Evolutionary conservation across 53 echinoderm and acorn worm species (phyloP).

Genomic region (Echinometra lucunter): DNA sequence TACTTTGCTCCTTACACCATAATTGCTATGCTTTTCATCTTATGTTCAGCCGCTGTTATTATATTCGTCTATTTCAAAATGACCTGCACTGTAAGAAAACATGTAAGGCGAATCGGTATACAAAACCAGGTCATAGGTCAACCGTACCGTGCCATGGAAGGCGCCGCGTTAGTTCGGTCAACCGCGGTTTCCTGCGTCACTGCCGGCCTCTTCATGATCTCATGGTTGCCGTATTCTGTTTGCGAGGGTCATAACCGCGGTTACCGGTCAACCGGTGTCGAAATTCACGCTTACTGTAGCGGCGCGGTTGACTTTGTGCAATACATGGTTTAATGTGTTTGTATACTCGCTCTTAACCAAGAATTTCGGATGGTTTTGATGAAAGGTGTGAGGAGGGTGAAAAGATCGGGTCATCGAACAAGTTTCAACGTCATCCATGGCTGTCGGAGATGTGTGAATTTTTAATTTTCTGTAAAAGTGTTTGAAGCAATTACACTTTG

Average conservation of each 20-base stretch:
- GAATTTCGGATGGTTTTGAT: slow-evolving; percentile 40
- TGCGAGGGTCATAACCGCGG: background rate
- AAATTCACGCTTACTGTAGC: background rate
- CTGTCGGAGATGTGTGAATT: background rate
- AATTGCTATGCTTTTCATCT: slow-evolving; percentile 18
- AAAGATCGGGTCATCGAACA: slow-evolving; percentile 1
- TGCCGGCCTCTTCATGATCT: slow-evolving; percentile 18
- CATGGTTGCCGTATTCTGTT: slow-evolving; percentile 55
- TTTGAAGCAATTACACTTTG: background rate
- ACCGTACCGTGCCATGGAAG: background rate
- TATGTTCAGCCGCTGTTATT: background rate
- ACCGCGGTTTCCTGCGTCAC: background rate
- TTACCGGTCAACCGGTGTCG: background rate
- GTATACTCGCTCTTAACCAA: slow-evolving; percentile 6
- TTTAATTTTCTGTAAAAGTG: background rate
- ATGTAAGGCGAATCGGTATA: slow-evolving; percentile 6
- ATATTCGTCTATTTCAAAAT: background rate
- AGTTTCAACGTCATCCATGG: slow-evolving; percentile 7
- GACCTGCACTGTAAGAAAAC: slow-evolving; percentile 6
- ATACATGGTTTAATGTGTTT: slow-evolving; percentile 49
- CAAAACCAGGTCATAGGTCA: slow-evolving; percentile 4
- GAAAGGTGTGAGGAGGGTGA: background rate
- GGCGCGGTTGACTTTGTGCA: slow-evolving; percentile 26
- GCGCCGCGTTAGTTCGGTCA: background rate
- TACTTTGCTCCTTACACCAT: slow-evolving; percentile 53